These are phyloP conservation scores for Coluber constrictor DNA, from an alignment of 2,797 vertebrate genomes.

Conservation along the genomic window DNA sequence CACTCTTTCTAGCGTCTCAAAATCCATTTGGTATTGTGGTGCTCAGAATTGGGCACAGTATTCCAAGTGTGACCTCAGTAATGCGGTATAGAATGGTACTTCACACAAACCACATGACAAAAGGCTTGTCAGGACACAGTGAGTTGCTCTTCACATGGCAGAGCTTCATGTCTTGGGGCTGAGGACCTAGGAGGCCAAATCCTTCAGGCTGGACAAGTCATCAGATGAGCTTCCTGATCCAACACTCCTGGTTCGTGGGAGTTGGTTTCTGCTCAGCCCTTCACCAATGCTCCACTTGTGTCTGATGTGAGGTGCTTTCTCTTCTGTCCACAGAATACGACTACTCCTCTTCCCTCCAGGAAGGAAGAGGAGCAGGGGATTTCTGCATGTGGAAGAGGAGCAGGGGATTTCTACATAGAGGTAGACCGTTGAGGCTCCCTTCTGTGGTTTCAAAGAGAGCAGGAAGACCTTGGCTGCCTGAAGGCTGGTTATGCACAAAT, in stretches of 20 bases:
- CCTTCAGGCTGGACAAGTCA: not conserved
- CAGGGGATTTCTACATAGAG: not conserved
- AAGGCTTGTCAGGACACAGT: not conserved
- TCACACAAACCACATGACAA: not conserved
- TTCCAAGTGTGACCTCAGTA: too few relatives aligned
- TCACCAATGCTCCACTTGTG: not conserved
- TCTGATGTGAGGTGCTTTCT: not conserved
- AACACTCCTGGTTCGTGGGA: not conserved
- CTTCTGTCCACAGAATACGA: not conserved
- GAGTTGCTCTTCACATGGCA: not conserved
- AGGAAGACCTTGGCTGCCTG: slow-evolving; percentile 5
- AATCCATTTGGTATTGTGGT: too few relatives aligned
- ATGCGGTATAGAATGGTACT: too few relatives aligned
- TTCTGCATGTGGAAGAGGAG: fast-evolving
- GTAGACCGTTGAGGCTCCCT: fast-evolving
- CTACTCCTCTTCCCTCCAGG: not conserved
- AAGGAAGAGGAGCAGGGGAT: not conserved
- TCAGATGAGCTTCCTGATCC: not conserved
- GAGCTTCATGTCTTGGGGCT: not conserved
- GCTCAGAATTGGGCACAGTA: too few relatives aligned
- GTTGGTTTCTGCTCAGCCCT: not conserved
- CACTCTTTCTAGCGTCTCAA: too few relatives aligned
- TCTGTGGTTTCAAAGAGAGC: not conserved
- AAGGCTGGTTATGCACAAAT: slow-evolving; percentile 18
- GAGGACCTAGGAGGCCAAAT: not conserved